Percentiles rank a stretch among this genome's conserved stretches.
Conservation (phyloP, 1,140 invertebrate species). For the Doryteuthis pealeii region DNA sequence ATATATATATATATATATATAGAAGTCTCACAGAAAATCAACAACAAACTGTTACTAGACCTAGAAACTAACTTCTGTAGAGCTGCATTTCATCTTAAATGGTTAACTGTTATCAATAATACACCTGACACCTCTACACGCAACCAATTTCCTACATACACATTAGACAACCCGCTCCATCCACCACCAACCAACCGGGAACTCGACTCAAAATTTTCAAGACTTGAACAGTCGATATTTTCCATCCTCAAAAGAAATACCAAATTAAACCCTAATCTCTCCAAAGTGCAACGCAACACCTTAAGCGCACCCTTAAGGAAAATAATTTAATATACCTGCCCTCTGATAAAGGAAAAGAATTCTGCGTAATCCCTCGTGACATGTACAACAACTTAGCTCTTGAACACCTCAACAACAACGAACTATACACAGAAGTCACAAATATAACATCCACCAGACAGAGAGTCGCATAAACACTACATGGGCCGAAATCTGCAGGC, state of each 20-base stretch:
- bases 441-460: neutral
- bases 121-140: neutral
- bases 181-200: no score
- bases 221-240: neutral
- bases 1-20: no score
- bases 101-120: neutral
- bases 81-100: neutral
- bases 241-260: neutral
- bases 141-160: no score
- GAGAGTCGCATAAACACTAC: neutral
- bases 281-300: neutral
- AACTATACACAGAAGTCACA: neutral
- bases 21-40: no score
- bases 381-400: neutral
- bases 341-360: neutral
- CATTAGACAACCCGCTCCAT: no score
- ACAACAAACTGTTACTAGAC: neutral
- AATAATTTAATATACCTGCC: neutral
- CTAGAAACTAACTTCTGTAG: neutral
- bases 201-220: neutral
- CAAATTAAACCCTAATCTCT: neutral
- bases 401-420: neutral
- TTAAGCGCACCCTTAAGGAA: neutral
- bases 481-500: neutral
- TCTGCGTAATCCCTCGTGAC: neutral